Evolutionary conservation across 2,888 invertebrate genomes (phyloP), one percentile per base, ranked within the genome.

Genomic region (Muscina levida): DNA sequence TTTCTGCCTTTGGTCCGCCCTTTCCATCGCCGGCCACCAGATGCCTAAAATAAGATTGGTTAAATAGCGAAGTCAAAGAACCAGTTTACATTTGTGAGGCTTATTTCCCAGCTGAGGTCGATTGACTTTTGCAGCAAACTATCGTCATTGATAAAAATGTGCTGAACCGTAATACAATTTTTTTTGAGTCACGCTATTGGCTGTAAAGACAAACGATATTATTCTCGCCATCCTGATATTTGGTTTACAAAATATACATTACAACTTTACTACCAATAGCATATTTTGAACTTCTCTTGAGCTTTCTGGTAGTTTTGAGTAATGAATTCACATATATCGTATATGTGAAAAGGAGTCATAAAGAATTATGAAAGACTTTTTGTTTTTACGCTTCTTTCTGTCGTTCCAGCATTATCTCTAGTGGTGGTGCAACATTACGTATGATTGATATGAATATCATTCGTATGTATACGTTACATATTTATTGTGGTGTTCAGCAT

Each of bases 201-300:
- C 31, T 31, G 19, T 59, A 42, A 62, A 19, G 15, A 39, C 11
- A 39, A 13, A 62, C 62, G 10, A 62, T n/a, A 19, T 37, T 42
- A 62, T 62, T 62, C 42, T 62, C 62, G 39, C 22, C 22, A 62
- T 26, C 26, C 13, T 42, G 26, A 62, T 62, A 42, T 39, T 62
- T 19, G 62, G 19, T 42, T 62, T 39, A 62, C 62, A 62, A 42
- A 62, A 62, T 62, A 10, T 62, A 22, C 62, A 62, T 62, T 62
- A 42, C 42, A 62, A 62, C 62, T 62, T 62, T 62, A 62, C 62
- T 62, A 62, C 62, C 62, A 37, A 42, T 62, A 42, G 42, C 62
- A 42, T 62, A 62, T 42, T 59, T 42, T 62, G 2, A 13, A 10
- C 19, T 39, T 42, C 19, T 5, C 31, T 31, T 31, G 22, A 11